phyloP scores from a whole-genome alignment of 37 sponge, comb jelly and placozoan genomes.

The Ianthella basta region DNA sequence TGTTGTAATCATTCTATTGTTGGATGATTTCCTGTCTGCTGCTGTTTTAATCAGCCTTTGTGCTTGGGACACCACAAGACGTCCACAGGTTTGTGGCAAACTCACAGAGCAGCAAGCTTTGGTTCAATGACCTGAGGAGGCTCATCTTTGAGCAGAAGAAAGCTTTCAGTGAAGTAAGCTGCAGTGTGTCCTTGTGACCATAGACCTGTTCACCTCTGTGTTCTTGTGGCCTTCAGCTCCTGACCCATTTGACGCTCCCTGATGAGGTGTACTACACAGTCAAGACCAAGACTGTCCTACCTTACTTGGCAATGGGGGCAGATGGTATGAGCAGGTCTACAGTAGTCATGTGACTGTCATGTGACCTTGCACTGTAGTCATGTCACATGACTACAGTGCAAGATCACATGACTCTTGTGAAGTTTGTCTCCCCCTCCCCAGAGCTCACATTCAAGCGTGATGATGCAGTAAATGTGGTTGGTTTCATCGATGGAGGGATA shows the following conservation, averaged over 20 bases:
- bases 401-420: no score
- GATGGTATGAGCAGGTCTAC: conserved; percentile 50
- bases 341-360: background rate
- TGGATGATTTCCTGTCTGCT: background rate
- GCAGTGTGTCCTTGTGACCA: background rate
- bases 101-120: conserved; percentile 56
- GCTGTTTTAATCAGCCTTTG: conserved; percentile 54
- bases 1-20: background rate
- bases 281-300: conserved; percentile 49
- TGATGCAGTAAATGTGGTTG: conserved; percentile 63
- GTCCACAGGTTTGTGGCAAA: conserved; percentile 64
- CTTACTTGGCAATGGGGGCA: conserved; percentile 63
- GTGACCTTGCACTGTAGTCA: background rate
- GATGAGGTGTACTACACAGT: conserved; percentile 65
- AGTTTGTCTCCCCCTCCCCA: background rate
- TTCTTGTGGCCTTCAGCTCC: conserved; percentile 46
- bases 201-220: background rate
- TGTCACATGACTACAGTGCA: background rate
- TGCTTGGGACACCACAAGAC: conserved; percentile 64
- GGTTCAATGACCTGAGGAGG: conserved; percentile 64
- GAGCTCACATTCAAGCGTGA: conserved; percentile 70
- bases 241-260: conserved; percentile 77
- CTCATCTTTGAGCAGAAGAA: conserved; percentile 70
- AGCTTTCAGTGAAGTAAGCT: conserved; percentile 64
- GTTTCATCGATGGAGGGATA: conserved; percentile 55